Percentiles rank a stretch among this genome's conserved stretches.
phyloP scores from a whole-genome alignment of 2,113 vertebrate genomes.

The Vombatus ursinus region DNA sequence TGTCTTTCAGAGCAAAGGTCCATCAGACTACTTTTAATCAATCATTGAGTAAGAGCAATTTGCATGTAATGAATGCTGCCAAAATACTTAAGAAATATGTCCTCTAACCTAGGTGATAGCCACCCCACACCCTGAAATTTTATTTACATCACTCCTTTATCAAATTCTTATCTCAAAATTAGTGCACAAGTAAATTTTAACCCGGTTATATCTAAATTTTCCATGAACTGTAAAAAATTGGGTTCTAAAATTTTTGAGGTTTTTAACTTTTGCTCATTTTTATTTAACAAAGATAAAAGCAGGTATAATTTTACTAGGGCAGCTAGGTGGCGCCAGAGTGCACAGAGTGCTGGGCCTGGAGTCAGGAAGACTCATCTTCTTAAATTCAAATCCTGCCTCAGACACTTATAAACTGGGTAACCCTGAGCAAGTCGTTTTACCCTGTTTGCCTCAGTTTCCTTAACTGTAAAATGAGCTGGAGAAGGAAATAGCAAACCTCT shows the following conservation, averaged over 20 bases:
- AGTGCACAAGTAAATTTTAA: background rate
- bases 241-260: background rate
- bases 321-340: background rate
- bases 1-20: background rate
- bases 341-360: background rate
- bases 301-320: background rate
- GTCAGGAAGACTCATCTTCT: background rate
- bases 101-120: background rate
- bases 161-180: background rate
- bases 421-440: background rate
- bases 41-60: background rate
- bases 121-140: background rate
- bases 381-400: background rate
- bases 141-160: background rate
- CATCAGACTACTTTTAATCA: background rate
- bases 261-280: background rate
- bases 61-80: background rate
- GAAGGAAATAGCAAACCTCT: background rate
- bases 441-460: background rate
- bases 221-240: background rate
- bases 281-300: background rate
- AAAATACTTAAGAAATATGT: background rate
- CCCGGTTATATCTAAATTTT: background rate
- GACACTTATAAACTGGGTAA: background rate
- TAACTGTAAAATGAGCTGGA: background rate